Base-by-base conservation (phyloP, 2,888 invertebrate species). In the Cactoblastis cactorum region DNA sequence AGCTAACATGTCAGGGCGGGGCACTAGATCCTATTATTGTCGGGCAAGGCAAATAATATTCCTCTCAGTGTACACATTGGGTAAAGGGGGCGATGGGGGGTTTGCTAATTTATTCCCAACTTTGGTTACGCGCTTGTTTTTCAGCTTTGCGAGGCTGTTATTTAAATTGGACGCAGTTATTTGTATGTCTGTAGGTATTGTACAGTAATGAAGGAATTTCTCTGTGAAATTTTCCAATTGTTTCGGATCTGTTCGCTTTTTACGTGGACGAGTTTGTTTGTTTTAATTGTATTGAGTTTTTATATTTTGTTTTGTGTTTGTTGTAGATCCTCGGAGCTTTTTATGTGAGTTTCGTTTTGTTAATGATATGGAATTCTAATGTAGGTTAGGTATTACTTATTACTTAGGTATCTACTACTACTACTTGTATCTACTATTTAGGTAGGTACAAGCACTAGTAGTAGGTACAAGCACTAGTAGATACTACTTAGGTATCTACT, bases 21-120 rank as follows among this genome's bases (percentile, higher is more conserved):
- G 84, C 86, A 77, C 69, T 81, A 84, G 84, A 87, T 88, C 86
- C 85, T 83, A 91, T 84, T 89, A 90, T 88, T 87, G 87, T 89
- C 89, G 90, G 90, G 92, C 90, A 92, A 92, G 91, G 92, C 92
- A 92, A 92, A 92, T 92, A 92, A 92, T 92, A 92, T 92, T 92
- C 91, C 91, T 91, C 91, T 92, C 92, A 92, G 91, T 92, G 92
- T 92, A 92, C 91, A 92, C 92, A 92, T 91, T 91, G 90, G 85
- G 69, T 78, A 76, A 74, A 70, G 73, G 78, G 81, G 75, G 75
- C 70, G 68, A 59, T 73, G 73, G 74, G 77, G 79, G 74, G 74
- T 69, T 73, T 80, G 86, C 89, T 89, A 89, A 89, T 89, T 89
- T 87, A 88, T 88, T 87, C 85, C 80, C 87, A 88, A 89, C 88